Percentiles rank a stretch among this genome's conserved stretches.
phyloP scores from a whole-genome alignment of 30 jellyfish, hydroid and myxozoan species.

The Haliclystus octoradiatus region DNA sequence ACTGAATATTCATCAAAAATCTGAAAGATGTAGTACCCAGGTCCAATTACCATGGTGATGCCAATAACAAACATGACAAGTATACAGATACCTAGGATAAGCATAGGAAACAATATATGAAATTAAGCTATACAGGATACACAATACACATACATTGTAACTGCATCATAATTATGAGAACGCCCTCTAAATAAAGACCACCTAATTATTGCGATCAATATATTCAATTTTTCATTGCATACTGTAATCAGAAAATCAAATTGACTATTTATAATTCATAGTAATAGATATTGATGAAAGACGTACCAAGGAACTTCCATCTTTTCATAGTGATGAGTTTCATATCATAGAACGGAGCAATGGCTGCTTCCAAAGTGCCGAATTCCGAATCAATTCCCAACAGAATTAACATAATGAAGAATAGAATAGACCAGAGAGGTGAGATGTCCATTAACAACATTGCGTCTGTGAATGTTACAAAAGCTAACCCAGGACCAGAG shows the following conservation, averaged over 20 bases:
- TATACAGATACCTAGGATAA: conserved; percentile 45
- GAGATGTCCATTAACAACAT: conserved; percentile 83
- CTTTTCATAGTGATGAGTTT: conserved; percentile 58
- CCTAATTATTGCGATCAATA: too few relatives aligned
- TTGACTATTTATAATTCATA: too few relatives aligned
- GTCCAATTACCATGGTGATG: conserved; percentile 60
- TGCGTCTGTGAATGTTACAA: conserved; percentile 77
- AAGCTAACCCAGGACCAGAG: conserved; percentile 83
- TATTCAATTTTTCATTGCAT: too few relatives aligned
- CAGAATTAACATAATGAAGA: conserved; percentile 67
- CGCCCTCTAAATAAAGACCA: too few relatives aligned
- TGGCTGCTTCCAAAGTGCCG: conserved; percentile 83
- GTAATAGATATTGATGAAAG: too few relatives aligned
- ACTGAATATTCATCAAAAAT: conserved; percentile 72
- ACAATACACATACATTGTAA: too few relatives aligned
- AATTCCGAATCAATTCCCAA: conserved; percentile 88
- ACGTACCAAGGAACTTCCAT: conserved; percentile 54
- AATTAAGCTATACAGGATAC: background rate
- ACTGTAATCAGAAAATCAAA: too few relatives aligned
- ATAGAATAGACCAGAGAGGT: conserved; percentile 84
- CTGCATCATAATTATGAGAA: too few relatives aligned
- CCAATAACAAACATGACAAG: conserved; percentile 63
- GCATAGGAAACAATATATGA: background rate
- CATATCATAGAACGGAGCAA: conserved; percentile 77
- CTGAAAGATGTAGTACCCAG: conserved; percentile 78